Evolutionary conservation across 2,888 invertebrate genomes (phyloP).

Genomic region (Hydropsyche betteni): DNA sequence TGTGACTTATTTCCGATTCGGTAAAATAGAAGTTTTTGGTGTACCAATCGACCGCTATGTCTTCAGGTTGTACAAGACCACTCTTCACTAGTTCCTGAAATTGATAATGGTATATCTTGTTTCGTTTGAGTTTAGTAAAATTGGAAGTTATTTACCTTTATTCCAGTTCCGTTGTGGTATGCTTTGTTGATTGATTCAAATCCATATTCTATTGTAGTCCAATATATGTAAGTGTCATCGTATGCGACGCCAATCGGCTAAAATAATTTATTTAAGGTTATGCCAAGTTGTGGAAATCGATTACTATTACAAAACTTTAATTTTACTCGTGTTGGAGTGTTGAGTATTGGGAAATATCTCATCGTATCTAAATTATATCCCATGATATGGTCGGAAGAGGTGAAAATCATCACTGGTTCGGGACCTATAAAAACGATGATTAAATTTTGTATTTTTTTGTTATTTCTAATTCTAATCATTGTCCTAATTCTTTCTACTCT

Average conservation of each 20-base stretch:
- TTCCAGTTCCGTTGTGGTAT: constrained; percentile 68
- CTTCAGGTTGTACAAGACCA: constrained; percentile 78
- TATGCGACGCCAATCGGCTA: constrained; percentile 72
- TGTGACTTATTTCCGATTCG: constrained; percentile 74
- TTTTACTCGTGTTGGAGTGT: neutral
- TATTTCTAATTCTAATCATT: too few relatives aligned
- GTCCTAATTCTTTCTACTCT: too few relatives aligned
- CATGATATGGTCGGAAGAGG: too few relatives aligned
- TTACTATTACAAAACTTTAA: too few relatives aligned
- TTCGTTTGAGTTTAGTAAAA: neutral
- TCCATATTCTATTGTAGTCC: constrained; percentile 77
- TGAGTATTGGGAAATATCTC: neutral
- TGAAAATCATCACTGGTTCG: too few relatives aligned
- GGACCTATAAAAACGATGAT: too few relatives aligned
- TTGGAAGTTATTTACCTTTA: constrained; percentile 59
- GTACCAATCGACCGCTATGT: constrained; percentile 80
- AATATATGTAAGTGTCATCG: constrained; percentile 77
- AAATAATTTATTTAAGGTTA: constrained; percentile 50
- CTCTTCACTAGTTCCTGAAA: constrained; percentile 68
- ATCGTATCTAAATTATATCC: neutral
- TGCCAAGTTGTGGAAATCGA: neutral
- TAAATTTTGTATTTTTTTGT: too few relatives aligned
- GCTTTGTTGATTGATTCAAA: constrained; percentile 77
- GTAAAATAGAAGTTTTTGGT: constrained; percentile 85
- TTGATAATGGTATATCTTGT: neutral